These are phyloP conservation scores for Priocnemis perturbator DNA, from an alignment of 2,888 invertebrate species.

Conservation along the genomic window DNA sequence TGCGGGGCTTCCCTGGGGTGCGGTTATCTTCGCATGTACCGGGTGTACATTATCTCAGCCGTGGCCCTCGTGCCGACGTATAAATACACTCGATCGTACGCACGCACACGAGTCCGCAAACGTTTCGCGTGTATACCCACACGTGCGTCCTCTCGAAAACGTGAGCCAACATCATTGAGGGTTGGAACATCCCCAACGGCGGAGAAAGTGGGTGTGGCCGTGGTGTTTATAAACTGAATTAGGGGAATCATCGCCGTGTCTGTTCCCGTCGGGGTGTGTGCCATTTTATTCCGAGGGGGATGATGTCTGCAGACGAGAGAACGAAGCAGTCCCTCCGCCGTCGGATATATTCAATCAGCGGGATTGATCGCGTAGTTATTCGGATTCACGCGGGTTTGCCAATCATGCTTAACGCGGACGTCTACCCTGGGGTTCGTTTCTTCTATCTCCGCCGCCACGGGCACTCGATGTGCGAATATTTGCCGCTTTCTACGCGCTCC, in stretches of 20 bases:
- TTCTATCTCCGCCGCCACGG: too few relatives aligned
- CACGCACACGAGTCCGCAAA: conserved; percentile 27
- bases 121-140: conserved; percentile 1
- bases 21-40: conserved; percentile 72
- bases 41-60: conserved; percentile 70
- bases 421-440: background rate
- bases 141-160: conserved; percentile 33
- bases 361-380: conserved; percentile 56
- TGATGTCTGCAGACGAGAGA: background rate
- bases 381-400: conserved; percentile 19
- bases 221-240: conserved; percentile 69
- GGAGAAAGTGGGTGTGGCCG: conserved; percentile 66
- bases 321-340: conserved; percentile 22
- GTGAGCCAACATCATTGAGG: conserved; percentile 37
- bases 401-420: conserved; percentile 1
- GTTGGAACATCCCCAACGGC: conserved; percentile 30
- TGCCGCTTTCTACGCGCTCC: too few relatives aligned
- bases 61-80: conserved; percentile 54
- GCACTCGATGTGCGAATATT: too few relatives aligned
- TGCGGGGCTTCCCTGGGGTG: conserved; percentile 65
- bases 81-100: conserved; percentile 58
- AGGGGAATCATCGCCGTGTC: conserved; percentile 62
- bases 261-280: conserved; percentile 7
- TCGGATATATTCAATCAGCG: conserved; percentile 53
- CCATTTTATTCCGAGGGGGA: background rate